Base-by-base conservation (phyloP, 64 coral and sea anemone species). In the Actinia equina region DNA sequence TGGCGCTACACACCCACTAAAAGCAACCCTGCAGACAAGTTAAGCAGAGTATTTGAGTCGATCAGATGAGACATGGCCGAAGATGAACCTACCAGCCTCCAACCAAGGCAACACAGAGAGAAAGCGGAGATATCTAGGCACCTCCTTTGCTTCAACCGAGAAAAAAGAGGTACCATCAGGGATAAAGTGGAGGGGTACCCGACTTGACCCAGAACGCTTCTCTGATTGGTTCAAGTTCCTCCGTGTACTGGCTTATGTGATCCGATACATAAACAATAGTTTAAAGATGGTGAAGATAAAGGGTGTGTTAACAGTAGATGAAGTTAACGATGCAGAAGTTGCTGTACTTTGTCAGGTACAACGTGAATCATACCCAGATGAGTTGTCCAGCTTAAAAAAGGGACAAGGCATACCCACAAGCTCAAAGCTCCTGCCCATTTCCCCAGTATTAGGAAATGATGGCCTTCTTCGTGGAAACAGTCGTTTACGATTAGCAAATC, bases 1-100 rank as follows among this genome's bases (percentile, higher is more conserved):
- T 85, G 89, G 89, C 58, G 30, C 46, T 56, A 90, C 27, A 65
- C 85, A 11, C 61, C 82, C 43, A 85, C n/a, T 16, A 79, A 77
- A 18, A 4, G 43, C 22, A 84, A 90, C 27, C 89, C 89, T 0
- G 89, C 89, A 5, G 82, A 90, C 26, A 51, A 58, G 44, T 51
- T 90, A 82, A 90, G 67, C 44, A 90, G 67, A 71, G 82, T n/a
- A n/a, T n/a, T n/a, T n/a, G n/a, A n/a, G 89, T 22, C 54, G 53
- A 77, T 84, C 30, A 43, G 71, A n/a, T 85, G 44, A 5, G 44
- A 44, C 53, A 74, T n/a, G 14, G 82, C 85, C 11, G 71, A 51
- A 3, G 55, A 85, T 77, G 74, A 77, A 44, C 82, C 89, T 46
- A 62, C 23, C 5, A 90, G n/a, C n/a, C n/a, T n/a, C n/a, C n/a